phyloP scores from a whole-genome alignment of 2,113 vertebrate species.

The Hypomesus transpacificus region DNA sequence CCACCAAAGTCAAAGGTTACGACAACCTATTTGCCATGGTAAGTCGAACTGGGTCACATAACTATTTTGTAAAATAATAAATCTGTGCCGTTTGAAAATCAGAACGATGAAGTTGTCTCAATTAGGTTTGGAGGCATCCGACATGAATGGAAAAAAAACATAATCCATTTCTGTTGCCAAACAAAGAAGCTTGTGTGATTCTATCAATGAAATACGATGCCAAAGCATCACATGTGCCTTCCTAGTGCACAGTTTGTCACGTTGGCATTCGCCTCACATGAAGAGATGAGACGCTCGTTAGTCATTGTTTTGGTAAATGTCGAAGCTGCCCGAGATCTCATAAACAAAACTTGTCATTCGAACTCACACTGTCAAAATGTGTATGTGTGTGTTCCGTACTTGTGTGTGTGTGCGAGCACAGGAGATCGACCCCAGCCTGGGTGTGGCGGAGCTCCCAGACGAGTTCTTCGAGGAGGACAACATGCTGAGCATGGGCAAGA shows the following conservation, averaged over 20 bases:
- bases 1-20: conserved; percentile 93
- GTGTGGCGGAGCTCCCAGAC: conserved; percentile 88
- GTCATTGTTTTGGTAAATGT: too few relatives aligned
- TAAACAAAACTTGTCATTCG: background rate
- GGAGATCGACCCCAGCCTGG: conserved; percentile 95
- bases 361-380: background rate
- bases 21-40: conserved; percentile 98
- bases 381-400: background rate
- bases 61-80: background rate
- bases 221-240: background rate
- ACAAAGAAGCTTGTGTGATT: background rate
- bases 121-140: too few relatives aligned
- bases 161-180: background rate
- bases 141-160: too few relatives aligned
- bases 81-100: too few relatives aligned
- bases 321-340: background rate
- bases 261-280: background rate
- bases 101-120: too few relatives aligned
- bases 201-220: background rate
- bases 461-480: conserved; percentile 97
- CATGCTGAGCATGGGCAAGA: conserved; percentile 97
- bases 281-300: too few relatives aligned
- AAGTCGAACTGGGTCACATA: conserved; percentile 42
- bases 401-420: conserved; percentile 42
- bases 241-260: background rate